Evolutionary conservation across 2,113 vertebrate genomes (phyloP).

Genomic region (Pica pica): DNA sequence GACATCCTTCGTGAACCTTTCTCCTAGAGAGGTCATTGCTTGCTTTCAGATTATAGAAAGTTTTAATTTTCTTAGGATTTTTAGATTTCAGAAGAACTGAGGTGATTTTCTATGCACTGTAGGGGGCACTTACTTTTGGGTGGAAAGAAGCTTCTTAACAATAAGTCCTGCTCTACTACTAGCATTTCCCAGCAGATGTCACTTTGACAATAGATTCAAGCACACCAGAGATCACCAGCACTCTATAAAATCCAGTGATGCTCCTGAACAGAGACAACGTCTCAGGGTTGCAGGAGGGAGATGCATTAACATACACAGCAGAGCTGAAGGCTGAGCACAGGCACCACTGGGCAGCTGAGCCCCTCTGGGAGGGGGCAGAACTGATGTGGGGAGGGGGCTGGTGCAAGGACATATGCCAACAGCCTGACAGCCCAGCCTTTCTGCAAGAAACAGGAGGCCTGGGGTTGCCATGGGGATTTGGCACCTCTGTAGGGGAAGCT

Average conservation of each 20-base stretch:
- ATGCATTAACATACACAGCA: rapidly evolving
- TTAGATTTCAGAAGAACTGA: background rate
- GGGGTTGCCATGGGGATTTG: background rate
- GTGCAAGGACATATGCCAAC: background rate
- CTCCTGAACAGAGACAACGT: background rate
- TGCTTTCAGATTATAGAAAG: background rate
- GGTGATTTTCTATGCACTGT: rapidly evolving
- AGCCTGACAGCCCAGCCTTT: background rate
- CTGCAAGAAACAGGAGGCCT: rapidly evolving
- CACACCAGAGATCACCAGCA: background rate
- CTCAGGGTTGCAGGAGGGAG: background rate
- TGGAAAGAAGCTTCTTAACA: background rate
- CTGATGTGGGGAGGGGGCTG: background rate
- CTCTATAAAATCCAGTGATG: background rate
- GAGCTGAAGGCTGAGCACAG: background rate
- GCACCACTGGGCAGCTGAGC: background rate
- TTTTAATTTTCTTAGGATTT: background rate
- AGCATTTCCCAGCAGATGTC: constrained; percentile 54
- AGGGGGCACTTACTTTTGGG: background rate
- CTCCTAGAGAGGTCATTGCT: background rate
- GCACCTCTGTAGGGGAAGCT: background rate
- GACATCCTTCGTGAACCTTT: too few relatives aligned
- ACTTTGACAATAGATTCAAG: constrained; percentile 30
- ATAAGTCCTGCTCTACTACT: constrained; percentile 7
- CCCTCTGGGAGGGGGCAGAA: background rate